Evolutionary conservation across 2,113 vertebrate species (phyloP).

Genomic region (Mus pahari): DNA sequence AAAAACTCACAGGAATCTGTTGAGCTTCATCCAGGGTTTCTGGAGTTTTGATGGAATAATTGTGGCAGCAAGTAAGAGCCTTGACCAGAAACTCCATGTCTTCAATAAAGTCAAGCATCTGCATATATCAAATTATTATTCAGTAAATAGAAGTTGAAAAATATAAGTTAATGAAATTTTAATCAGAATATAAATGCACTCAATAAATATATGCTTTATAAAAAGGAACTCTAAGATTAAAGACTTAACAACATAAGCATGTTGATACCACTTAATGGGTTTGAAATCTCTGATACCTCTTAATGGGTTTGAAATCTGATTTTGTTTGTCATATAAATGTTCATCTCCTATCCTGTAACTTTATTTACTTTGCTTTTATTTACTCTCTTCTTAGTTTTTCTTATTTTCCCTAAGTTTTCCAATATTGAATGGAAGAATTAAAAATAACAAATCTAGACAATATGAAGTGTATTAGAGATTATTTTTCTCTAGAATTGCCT

Average conservation of each 20-base stretch:
- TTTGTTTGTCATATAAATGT: neutral
- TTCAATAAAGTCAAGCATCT: neutral
- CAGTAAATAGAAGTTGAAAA: too few relatives aligned
- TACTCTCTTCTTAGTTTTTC: neutral
- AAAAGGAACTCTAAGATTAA: neutral
- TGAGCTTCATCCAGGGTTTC: neutral
- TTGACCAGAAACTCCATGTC: neutral
- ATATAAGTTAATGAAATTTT: neutral
- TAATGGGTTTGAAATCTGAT: neutral
- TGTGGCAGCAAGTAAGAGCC: neutral
- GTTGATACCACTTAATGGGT: neutral
- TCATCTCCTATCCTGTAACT: neutral
- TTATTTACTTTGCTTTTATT: too few relatives aligned
- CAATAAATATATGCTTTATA: neutral
- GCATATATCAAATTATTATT: neutral
- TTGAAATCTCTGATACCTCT: too few relatives aligned
- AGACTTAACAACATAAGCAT: neutral
- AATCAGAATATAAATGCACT: neutral
- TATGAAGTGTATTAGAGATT: neutral
- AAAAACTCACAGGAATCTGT: neutral
- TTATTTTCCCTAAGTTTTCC: neutral
- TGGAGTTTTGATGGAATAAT: neutral
- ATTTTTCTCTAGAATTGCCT: neutral
- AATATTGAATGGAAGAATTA: neutral
- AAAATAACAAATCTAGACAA: neutral